A percentile compares a stretch with the other conserved stretches of the same genome.
phyloP scores from a whole-genome alignment of 2,888 invertebrate genomes.

The Diaprepes abbreviatus region DNA sequence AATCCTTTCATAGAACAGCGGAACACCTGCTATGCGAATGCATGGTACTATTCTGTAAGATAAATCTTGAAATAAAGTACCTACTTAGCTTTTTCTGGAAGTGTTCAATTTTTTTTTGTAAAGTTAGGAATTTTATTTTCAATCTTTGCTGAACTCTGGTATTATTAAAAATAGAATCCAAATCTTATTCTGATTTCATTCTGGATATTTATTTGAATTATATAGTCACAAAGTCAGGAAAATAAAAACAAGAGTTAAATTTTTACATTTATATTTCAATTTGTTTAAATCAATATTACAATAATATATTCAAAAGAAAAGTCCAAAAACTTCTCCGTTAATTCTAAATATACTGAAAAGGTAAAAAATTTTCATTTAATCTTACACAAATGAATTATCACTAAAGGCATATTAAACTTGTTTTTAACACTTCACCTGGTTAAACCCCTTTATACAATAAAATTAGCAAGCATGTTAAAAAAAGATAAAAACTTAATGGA shows the following conservation, averaged over 20 bases:
- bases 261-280: constrained; percentile 19
- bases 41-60: too few relatives aligned
- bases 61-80: too few relatives aligned
- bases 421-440: constrained; percentile 5
- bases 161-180: too few relatives aligned
- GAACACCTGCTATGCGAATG: too few relatives aligned
- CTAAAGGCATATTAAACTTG: constrained; percentile 22
- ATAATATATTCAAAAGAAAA: constrained; percentile 21
- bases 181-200: too few relatives aligned
- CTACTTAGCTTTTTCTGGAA: too few relatives aligned
- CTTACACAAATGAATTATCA: constrained; percentile 28
- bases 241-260: not conserved
- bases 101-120: too few relatives aligned
- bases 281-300: constrained; percentile 35
- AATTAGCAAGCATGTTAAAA: not conserved
- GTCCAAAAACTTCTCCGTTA: constrained; percentile 12
- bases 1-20: too few relatives aligned
- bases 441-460: constrained; percentile 4
- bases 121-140: too few relatives aligned
- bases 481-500: not conserved
- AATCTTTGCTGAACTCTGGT: too few relatives aligned
- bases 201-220: too few relatives aligned
- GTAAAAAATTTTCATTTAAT: constrained; percentile 35
- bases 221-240: too few relatives aligned
- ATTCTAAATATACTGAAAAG: constrained; percentile 42